These are phyloP conservation scores for Lasioglossum calceatum DNA, from an alignment of 2,888 invertebrate species.

Conservation along the genomic window DNA sequence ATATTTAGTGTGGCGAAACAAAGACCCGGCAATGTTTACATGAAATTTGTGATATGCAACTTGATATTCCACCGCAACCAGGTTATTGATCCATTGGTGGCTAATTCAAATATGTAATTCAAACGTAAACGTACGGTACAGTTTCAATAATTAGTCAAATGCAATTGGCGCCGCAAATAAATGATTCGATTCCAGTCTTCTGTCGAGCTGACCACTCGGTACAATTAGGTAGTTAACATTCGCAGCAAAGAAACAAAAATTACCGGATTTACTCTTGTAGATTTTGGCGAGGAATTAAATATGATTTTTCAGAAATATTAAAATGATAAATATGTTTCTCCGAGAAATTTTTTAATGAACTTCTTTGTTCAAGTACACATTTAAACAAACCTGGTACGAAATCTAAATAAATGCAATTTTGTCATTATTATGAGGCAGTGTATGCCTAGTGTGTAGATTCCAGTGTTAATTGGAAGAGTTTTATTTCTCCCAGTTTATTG, in stretches of 20 bases:
- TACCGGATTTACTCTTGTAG: background rate
- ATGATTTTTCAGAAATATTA: background rate
- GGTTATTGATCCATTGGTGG: background rate
- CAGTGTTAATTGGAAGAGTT: background rate
- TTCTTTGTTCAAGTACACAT: too few species aligned
- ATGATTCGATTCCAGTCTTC: background rate
- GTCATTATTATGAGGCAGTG: too few species aligned
- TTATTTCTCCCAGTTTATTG: background rate
- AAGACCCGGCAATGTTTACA: background rate
- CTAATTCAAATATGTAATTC: conserved; percentile 6
- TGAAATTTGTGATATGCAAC: background rate
- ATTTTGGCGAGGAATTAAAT: background rate
- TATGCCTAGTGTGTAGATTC: background rate
- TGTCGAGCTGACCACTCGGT: background rate
- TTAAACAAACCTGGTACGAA: too few species aligned
- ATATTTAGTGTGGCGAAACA: background rate
- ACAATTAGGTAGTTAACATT: background rate
- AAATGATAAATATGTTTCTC: too few species aligned
- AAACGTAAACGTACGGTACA: background rate
- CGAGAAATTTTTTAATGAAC: too few species aligned
- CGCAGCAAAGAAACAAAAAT: background rate
- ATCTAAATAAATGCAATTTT: too few species aligned
- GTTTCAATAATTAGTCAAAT: background rate
- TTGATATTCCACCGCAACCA: background rate
- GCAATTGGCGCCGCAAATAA: background rate